phyloP scores from a whole-genome alignment of 2,797 vertebrate genomes.

The Cyclopterus lumpus region DNA sequence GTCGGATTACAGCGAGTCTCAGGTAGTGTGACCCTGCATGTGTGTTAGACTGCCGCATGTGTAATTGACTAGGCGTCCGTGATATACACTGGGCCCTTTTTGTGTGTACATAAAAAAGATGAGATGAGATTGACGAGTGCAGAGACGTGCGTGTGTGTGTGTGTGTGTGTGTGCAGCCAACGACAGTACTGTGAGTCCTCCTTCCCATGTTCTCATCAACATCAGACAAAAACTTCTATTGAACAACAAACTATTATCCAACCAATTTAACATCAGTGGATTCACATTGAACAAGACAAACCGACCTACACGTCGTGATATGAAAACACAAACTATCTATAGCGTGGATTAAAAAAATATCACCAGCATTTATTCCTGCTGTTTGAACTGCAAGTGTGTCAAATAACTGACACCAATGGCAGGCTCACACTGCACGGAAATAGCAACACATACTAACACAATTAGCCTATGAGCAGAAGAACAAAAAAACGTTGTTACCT shows the following conservation, averaged over 20 bases:
- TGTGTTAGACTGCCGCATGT: constrained; percentile 13
- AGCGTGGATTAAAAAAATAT: background rate
- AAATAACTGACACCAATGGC: constrained; percentile 16
- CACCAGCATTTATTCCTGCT: background rate
- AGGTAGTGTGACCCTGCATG: constrained; percentile 14
- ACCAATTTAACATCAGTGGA: background rate
- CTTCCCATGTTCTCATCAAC: background rate
- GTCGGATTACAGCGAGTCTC: constrained; percentile 87
- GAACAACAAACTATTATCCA: background rate
- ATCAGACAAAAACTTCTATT: constrained; percentile 1
- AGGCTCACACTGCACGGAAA: constrained; percentile 6
- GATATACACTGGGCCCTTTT: background rate
- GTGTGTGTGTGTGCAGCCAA: background rate
- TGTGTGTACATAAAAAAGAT: constrained; percentile 1
- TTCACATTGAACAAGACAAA: constrained; percentile 16
- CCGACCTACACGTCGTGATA: background rate
- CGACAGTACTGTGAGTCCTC: background rate
- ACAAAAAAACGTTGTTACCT: constrained; percentile 81
- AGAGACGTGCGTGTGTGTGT: background rate
- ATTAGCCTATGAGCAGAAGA: constrained; percentile 62
- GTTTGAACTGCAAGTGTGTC: background rate
- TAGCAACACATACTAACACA: constrained; percentile 7
- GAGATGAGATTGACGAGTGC: background rate
- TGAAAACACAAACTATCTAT: background rate
- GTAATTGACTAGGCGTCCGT: constrained; percentile 19